phyloP scores from a whole-genome alignment of 2,113 vertebrate genomes.

The Pelobates fuscus region DNA sequence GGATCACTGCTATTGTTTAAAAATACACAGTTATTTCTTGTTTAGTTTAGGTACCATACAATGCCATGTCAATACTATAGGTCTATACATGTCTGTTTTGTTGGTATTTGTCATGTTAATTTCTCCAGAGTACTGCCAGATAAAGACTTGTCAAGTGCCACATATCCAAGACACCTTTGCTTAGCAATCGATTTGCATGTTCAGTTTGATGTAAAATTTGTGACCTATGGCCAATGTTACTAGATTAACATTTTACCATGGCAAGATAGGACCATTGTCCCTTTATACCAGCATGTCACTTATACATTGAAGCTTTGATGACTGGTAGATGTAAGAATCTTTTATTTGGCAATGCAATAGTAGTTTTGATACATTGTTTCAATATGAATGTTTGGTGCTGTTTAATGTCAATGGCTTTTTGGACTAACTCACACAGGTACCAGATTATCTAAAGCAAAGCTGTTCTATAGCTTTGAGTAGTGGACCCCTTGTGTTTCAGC shows the following conservation, averaged over 20 bases:
- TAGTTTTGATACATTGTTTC: slow-evolving; percentile 46
- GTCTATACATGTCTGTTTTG: slow-evolving; percentile 62
- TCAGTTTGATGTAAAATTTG: slow-evolving; percentile 42
- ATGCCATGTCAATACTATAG: slow-evolving; percentile 57
- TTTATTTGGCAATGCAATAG: slow-evolving; percentile 41
- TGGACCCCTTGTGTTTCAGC: slow-evolving; percentile 43
- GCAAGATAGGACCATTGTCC: slow-evolving; percentile 35
- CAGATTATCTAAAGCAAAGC: slow-evolving; percentile 49
- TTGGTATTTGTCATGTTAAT: slow-evolving; percentile 57
- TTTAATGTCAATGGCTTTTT: slow-evolving; percentile 47
- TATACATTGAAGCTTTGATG: slow-evolving; percentile 51
- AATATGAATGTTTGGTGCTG: slow-evolving; percentile 27
- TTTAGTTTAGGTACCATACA: slow-evolving; percentile 62
- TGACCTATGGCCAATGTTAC: slow-evolving; percentile 51
- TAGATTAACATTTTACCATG: slow-evolving; percentile 41
- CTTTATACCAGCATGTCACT: slow-evolving; percentile 57
- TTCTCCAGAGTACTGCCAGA: slow-evolving; percentile 61
- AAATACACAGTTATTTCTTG: slow-evolving; percentile 65
- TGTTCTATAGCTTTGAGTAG: slow-evolving; percentile 49
- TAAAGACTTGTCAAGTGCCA: slow-evolving; percentile 59
- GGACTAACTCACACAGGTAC: slow-evolving; percentile 39
- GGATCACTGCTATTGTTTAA: slow-evolving; percentile 68
- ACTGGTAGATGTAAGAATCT: slow-evolving; percentile 49
- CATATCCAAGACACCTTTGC: slow-evolving; percentile 53
- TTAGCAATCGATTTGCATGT: slow-evolving; percentile 52